A percentile compares a stretch with the other conserved stretches of the same genome.
phyloP scores from a whole-genome alignment of 2,113 vertebrate genomes.

The Emydocephalus ijimae region DNA sequence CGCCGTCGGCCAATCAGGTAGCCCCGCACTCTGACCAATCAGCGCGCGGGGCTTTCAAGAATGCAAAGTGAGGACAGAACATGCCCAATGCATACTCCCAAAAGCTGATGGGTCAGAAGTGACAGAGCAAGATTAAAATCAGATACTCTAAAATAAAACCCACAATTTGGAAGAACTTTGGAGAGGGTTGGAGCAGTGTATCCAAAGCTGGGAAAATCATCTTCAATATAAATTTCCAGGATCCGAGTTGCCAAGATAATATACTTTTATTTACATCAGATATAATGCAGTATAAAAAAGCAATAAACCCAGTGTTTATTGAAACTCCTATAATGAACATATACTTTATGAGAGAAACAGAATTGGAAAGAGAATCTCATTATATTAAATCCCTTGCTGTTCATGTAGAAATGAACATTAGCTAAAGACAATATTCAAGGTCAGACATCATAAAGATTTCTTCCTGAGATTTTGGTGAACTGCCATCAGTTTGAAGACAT shows the following conservation, averaged over 20 bases:
- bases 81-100: background rate
- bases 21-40: too few relatives aligned
- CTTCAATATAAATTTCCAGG: background rate
- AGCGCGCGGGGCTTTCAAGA: too few relatives aligned
- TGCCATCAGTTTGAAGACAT: background rate
- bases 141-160: background rate
- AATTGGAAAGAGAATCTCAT: background rate
- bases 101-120: background rate
- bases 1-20: too few relatives aligned
- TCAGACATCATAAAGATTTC: background rate
- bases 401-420: background rate
- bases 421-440: background rate
- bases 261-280: background rate
- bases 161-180: background rate
- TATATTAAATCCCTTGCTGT: background rate
- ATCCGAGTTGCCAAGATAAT: background rate
- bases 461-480: background rate
- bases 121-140: background rate
- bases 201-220: background rate
- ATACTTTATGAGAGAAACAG: background rate
- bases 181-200: background rate
- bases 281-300: background rate
- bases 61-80: too few relatives aligned
- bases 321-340: background rate
- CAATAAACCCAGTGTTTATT: background rate